phyloP scores from a whole-genome alignment of 2,797 vertebrate genomes.

The Mormyrus hasselquistii region DNA sequence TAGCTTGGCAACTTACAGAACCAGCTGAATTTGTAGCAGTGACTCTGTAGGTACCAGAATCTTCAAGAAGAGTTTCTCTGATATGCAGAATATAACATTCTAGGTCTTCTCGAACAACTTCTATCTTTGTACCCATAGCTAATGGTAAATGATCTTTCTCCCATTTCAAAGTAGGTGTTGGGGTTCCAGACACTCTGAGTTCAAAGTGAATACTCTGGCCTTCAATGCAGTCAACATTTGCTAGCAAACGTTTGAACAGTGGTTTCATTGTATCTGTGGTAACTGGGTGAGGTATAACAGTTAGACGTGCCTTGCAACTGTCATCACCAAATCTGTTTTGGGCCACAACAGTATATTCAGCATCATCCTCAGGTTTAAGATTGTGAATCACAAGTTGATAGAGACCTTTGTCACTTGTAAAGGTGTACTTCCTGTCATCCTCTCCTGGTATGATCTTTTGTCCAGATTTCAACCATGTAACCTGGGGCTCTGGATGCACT shows the following conservation, averaged over 20 bases:
- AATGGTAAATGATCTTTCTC: slow-evolving; percentile 86
- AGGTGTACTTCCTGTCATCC: slow-evolving; percentile 85
- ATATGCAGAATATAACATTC: slow-evolving; percentile 86
- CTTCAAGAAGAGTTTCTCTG: slow-evolving; percentile 91
- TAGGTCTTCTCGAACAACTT: slow-evolving; percentile 81
- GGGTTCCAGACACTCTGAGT: slow-evolving; percentile 86
- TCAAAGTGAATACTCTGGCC: slow-evolving; percentile 87
- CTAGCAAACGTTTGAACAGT: slow-evolving; percentile 94
- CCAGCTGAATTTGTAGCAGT: slow-evolving; percentile 90
- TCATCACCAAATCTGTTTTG: slow-evolving; percentile 95
- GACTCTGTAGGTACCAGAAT: slow-evolving; percentile 88
- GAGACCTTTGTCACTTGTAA: slow-evolving; percentile 92
- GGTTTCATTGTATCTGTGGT: slow-evolving; percentile 84
- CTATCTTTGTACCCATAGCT: slow-evolving; percentile 77
- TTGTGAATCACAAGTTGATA: slow-evolving; percentile 91
- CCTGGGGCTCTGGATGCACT: slow-evolving; percentile 91
- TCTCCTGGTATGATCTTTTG: slow-evolving; percentile 86
- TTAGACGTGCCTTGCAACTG: slow-evolving; percentile 87
- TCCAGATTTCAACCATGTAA: slow-evolving; percentile 92
- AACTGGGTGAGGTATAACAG: slow-evolving; percentile 79
- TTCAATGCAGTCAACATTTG: slow-evolving; percentile 88
- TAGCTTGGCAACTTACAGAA: slow-evolving; percentile 85
- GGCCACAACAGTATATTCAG: slow-evolving; percentile 88
- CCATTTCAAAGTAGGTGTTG: slow-evolving; percentile 77
- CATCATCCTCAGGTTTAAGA: slow-evolving; percentile 77